Base-by-base conservation (phyloP, 2,888 invertebrate species). In the Aquatica leii region DNA sequence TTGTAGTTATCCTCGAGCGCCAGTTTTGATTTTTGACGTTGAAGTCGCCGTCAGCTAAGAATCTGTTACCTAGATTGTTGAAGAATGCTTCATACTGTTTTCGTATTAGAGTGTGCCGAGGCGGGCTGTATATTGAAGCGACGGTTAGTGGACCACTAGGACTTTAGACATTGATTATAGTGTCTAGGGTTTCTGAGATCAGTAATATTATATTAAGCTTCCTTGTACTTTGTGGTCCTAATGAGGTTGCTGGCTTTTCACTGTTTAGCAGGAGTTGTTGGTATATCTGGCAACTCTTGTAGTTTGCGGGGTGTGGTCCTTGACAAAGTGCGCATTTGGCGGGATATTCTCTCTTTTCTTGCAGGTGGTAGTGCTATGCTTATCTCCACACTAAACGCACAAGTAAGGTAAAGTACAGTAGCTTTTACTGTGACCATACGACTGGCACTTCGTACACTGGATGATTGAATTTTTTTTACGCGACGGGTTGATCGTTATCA, bases 131-230 rank as follows among this genome's bases (percentile, higher is more conserved):
- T 2, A 56, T 56, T 20, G 48, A 50, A 34, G 46, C 56, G 5
- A 56, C 56, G 1, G 34, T 43, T 41, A 56, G 20, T 48, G 48
- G n/a, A 31, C 56, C 34, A 12, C 35, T 54, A 15, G 1, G 4
- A 18, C 54, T 31, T 62, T 62, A 24, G 46, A 62, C 50, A 14
- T 50, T 56, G 17, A 57, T 50, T 9, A 43, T 40, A 21, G 55
- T 61, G 46, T 46, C 62, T 37, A 65, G 62, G 1, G 62, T 68
- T 62, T 69, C 62, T 2, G 57, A 53, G 34, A 69, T 51, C 31
- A 69, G 48, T 17, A 68, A 17, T 9, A 69, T n/a, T n/a, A n/a
- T n/a, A 2, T 21, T 40, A 6, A 15, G 12, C 2, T n/a, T n/a
- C n/a, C n/a, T n/a, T n/a, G n/a, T n/a, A n/a, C n/a, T n/a, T n/a